Percentiles rank a stretch among this genome's conserved stretches.
phyloP scores from a whole-genome alignment of 2,888 invertebrate genomes.

The Amphiduros pacificus region DNA sequence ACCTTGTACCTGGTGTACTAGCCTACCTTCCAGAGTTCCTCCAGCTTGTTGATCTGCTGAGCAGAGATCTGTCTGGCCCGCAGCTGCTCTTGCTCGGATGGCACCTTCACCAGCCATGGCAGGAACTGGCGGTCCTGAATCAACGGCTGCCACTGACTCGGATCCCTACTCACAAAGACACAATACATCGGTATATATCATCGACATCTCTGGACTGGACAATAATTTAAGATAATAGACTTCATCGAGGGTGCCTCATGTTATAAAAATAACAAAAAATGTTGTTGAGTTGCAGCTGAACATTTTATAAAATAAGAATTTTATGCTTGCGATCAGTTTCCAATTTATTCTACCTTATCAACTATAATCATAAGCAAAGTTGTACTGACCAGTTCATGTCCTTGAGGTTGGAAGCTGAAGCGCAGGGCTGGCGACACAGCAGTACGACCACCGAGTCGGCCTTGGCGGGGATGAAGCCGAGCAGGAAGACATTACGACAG shows the following conservation, averaged over 20 bases:
- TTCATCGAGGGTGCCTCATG: too few relatives aligned
- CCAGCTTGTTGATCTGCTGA: slow-evolving; percentile 94
- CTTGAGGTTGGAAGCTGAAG: slow-evolving; percentile 93
- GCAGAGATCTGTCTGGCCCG: slow-evolving; percentile 95
- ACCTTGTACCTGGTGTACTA: too few relatives aligned
- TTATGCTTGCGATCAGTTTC: background rate
- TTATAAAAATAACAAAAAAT: background rate
- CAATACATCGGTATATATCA: background rate
- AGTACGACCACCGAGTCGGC: slow-evolving; percentile 97
- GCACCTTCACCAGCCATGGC: slow-evolving; percentile 89
- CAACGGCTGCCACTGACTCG: slow-evolving; percentile 97
- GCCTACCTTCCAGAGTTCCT: slow-evolving; percentile 88
- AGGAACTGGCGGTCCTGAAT: slow-evolving; percentile 95
- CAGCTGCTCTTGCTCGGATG: slow-evolving; percentile 93
- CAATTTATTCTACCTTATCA: too few relatives aligned
- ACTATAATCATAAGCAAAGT: too few relatives aligned
- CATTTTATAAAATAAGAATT: background rate
- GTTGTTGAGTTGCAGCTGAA: background rate
- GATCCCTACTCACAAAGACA: slow-evolving; percentile 67
- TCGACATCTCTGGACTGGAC: background rate
- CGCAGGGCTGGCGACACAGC: slow-evolving; percentile 96
- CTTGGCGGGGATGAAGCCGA: slow-evolving; percentile 99
- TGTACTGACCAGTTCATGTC: slow-evolving; percentile 90
- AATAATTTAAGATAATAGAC: too few relatives aligned
- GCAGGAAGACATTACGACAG: slow-evolving; percentile 94